Base-by-base conservation (phyloP, 92 coral and sea anemone genomes). In the Actinostola sp. region DNA sequence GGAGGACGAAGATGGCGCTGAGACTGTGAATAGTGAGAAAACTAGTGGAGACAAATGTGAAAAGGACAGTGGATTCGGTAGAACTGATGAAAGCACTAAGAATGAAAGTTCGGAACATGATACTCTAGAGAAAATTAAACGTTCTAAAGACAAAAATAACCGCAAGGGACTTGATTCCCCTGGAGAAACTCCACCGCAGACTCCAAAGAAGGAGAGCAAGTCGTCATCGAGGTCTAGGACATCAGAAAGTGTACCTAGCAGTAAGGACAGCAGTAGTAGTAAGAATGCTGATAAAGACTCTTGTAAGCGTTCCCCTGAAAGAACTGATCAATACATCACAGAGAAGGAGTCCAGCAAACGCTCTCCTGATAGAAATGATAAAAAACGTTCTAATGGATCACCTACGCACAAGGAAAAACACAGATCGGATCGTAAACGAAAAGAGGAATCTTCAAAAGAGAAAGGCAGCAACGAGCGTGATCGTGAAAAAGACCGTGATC, bases 61-160 rank as follows among this genome's bases (percentile, higher is more conserved):
- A 58, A 94, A 94, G 57, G 98, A 94, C 82, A 92, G 97, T 39
- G 98, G 97, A 9, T 88, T 94, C 59, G 97, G 98, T 6, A 82
- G 90, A 29, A 94, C 97, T 27, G 98, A 93, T 63, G 98, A 93
- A 44, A 90, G 96, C 56, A 81, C 89, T 41, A 93, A 93, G 70
- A 88, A 92, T 49, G 96, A 89, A 63, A 92, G 96, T 76, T 94
- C 98, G 59, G 98, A 83, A 71, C 95, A 86, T 49, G 98, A 94
- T 54, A 61, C 77, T 66, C 82, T 75, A 1, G 97, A 94, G 69
- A 97, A 94, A 57, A 72, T 67, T 0, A 72, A 68, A 38, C 80
- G 49, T 19, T 77, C 87, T 1, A 70, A 71, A 48, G 84, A 69
- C 38, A 79, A 77, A 36, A 81, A 67, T 38, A 75, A 82, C 50